Evolutionary conservation across 2,113 vertebrate species (phyloP), one percentile per base, ranked within the genome.

Genomic region (Chloropsis cyanopogon): DNA sequence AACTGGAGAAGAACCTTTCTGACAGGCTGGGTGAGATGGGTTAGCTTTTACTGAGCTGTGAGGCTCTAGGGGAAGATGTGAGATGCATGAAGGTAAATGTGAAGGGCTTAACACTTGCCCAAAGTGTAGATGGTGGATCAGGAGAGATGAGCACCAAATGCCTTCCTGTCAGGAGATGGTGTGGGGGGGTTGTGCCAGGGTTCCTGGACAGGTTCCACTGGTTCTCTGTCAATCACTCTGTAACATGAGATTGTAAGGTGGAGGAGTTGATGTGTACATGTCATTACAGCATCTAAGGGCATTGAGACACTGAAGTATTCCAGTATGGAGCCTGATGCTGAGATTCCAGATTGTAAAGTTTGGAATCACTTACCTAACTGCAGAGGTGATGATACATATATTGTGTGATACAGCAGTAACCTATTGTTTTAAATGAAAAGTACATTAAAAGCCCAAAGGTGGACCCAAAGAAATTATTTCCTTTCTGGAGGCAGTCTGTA

Each of bases 1-100:
- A 99, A 94, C 65, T 99, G 90, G 99, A 99, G 88, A 99, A 99
- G 97, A 99, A 96, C 97, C 98, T 99, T 85, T 99, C 99, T 73
- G 99, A 99, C 82, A 98, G 99, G 42, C 98, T 99, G 47, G 98
- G 99, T 99, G 95, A 98, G 87, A 9, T 31, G 9, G 9, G 31
- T 95, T 31, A 41, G 12, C 35, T 88, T 52, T 49, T 14, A 19
- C 33, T 82, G 37, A 69, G 1, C 22, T 28, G 22, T n/a, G 8
- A 19, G 49, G 29, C 41, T 92, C 54, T 84, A 44, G 37, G 8
- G 37, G 28, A 49, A 61, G 31, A 7, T 39, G 13, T 6, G 47
- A 82, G 59, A 4, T 66, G 18, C 6, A 7, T 47, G 26, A 61
- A 82, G 35, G 56, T 69, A 35, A 50, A 53, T 33, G 28, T 33